These are phyloP conservation scores for Bufotes viridis DNA, from an alignment of 2,797 vertebrate genomes.

Conservation along the genomic window DNA sequence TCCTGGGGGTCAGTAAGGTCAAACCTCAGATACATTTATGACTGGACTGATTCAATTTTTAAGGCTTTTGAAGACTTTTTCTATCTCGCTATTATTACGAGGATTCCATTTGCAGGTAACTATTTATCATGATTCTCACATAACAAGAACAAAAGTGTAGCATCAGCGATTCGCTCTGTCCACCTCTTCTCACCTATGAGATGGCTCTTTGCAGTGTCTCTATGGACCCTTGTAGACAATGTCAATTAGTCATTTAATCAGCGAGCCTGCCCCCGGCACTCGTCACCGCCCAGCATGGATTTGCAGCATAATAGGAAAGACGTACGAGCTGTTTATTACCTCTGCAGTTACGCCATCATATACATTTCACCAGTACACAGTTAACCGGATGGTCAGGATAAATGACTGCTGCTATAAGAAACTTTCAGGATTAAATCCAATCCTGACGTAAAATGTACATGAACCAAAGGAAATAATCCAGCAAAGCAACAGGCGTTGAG, in stretches of 20 bases:
- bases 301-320: not conserved
- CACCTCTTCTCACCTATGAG: too few relatives aligned
- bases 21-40: too few relatives aligned
- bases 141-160: not conserved
- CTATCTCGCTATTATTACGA: too few relatives aligned
- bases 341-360: not conserved
- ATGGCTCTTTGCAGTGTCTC: not conserved
- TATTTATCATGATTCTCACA: too few relatives aligned
- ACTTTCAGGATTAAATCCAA: not conserved
- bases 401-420: not conserved
- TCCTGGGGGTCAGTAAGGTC: too few relatives aligned
- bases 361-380: not conserved
- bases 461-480: slow-evolving; percentile 10
- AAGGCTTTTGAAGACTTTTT: too few relatives aligned
- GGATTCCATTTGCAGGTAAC: too few relatives aligned
- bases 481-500: slow-evolving; percentile 42
- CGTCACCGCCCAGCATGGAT: not conserved
- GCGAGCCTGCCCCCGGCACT: not conserved
- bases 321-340: not conserved
- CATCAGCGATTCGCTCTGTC: not conserved
- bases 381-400: not conserved
- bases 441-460: not conserved
- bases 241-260: not conserved
- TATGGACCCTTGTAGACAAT: not conserved
- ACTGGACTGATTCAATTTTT: too few relatives aligned